These are phyloP conservation scores for Oryzias woworae DNA, from an alignment of 2,113 vertebrate genomes.

Conservation along the genomic window DNA sequence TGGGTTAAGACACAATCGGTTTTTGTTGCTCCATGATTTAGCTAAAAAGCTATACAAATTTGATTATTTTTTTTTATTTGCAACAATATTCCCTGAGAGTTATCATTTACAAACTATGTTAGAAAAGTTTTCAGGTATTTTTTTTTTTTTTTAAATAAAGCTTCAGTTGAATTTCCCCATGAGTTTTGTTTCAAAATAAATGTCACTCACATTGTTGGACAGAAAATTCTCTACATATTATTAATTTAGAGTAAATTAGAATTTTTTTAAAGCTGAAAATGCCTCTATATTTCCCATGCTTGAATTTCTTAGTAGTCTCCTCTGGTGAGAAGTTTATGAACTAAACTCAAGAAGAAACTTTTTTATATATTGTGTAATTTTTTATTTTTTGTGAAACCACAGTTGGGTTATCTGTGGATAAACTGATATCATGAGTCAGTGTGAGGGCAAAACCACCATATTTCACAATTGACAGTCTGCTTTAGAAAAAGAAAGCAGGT, in stretches of 20 bases:
- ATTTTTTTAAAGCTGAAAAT: background rate
- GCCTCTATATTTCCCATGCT: constrained; percentile 29
- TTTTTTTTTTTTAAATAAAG: no score
- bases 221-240: constrained; percentile 3
- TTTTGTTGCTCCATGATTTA: no score
- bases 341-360: no score
- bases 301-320: background rate
- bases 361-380: background rate
- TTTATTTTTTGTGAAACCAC: background rate
- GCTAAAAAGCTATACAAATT: no score
- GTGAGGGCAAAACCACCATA: constrained; percentile 6
- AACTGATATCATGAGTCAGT: constrained; percentile 10
- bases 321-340: background rate
- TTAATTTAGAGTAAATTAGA: constrained; percentile 13
- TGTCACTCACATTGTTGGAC: background rate
- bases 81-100: no score
- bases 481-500: constrained; percentile 21
- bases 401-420: constrained; percentile 24
- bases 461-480: constrained; percentile 8
- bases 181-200: constrained; percentile 9
- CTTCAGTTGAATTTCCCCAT: background rate
- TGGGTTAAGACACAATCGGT: no score
- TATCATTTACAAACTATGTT: no score
- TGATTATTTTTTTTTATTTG: no score
- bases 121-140: no score